These are phyloP conservation scores for Linnaemya vulpina DNA, from an alignment of 2,888 invertebrate genomes.

Conservation along the genomic window DNA sequence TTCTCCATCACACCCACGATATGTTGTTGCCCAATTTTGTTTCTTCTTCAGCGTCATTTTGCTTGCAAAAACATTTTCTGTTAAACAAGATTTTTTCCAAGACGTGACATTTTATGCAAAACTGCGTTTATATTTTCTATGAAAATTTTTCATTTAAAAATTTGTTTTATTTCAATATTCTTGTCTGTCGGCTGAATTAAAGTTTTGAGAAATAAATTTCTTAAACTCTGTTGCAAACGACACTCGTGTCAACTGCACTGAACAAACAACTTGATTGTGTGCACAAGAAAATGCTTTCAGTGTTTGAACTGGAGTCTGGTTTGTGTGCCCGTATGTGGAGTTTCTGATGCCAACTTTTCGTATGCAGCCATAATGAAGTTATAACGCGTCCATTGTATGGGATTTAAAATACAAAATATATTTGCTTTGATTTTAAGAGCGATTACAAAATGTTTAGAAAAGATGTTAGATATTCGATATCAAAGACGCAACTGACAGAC, in stretches of 20 bases:
- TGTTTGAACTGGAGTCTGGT: neutral
- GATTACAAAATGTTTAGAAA: slow-evolving; percentile 52
- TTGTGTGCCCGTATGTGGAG: neutral
- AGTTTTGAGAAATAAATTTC: neutral
- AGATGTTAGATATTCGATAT: slow-evolving; percentile 64
- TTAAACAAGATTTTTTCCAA: no score
- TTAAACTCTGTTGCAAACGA: neutral
- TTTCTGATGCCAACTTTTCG: slow-evolving; percentile 27
- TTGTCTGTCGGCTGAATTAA: neutral
- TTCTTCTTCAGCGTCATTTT: no score
- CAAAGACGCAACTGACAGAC: slow-evolving; percentile 26
- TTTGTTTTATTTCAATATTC: neutral
- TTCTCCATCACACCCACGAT: no score
- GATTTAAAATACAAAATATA: slow-evolving; percentile 28
- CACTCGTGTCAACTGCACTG: slow-evolving; percentile 23
- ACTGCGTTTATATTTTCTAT: no score
- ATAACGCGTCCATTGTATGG: slow-evolving; percentile 10
- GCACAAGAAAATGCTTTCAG: neutral
- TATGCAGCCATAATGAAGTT: slow-evolving; percentile 32
- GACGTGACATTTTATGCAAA: no score
- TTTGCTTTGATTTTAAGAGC: slow-evolving; percentile 60
- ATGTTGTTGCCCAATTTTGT: no score
- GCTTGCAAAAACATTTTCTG: no score
- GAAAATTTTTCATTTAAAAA: neutral
- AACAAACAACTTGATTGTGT: slow-evolving; percentile 53